These are phyloP conservation scores for Bagarius yarrelli DNA, from an alignment of 2,113 vertebrate genomes.

Conservation along the genomic window DNA sequence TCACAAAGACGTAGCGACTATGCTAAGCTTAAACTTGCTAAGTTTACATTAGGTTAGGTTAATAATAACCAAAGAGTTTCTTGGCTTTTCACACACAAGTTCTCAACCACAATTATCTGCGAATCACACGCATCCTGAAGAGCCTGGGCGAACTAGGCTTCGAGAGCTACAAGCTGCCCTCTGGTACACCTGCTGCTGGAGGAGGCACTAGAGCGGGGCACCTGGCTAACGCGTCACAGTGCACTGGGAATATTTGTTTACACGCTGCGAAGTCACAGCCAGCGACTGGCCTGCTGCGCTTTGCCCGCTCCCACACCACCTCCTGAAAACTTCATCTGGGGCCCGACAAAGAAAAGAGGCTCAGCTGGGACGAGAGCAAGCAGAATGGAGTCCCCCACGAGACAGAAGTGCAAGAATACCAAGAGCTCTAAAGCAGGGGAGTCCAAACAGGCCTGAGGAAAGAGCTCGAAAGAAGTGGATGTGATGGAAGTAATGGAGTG, in stretches of 20 bases:
- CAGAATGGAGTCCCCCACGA: background rate
- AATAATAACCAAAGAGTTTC: background rate
- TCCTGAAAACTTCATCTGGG: constrained; percentile 93
- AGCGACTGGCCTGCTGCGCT: constrained; percentile 88
- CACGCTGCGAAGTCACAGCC: constrained; percentile 85
- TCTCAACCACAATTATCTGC: constrained; percentile 97
- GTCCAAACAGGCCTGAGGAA: constrained; percentile 58
- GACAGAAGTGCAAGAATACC: constrained; percentile 62
- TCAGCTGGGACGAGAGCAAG: background rate
- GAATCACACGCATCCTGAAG: constrained; percentile 96
- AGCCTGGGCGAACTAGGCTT: constrained; percentile 95
- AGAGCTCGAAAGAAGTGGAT: constrained; percentile 64
- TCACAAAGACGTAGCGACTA: background rate
- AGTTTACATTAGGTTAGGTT: background rate
- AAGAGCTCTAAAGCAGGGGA: constrained; percentile 62
- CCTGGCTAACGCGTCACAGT: constrained; percentile 91
- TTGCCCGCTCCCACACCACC: constrained; percentile 87
- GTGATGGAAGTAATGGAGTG: constrained; percentile 49
- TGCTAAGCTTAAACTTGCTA: background rate
- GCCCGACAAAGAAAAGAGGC: constrained; percentile 73
- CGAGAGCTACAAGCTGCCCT: constrained; percentile 90
- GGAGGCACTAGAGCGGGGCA: constrained; percentile 85
- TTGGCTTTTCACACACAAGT: constrained; percentile 71
- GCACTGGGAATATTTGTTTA: constrained; percentile 96
- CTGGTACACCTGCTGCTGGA: constrained; percentile 90